A percentile compares a stretch with the other conserved stretches of the same genome.
Conservation (phyloP, 2,888 invertebrate genomes). For the Eristalinus sepulchralis region DNA sequence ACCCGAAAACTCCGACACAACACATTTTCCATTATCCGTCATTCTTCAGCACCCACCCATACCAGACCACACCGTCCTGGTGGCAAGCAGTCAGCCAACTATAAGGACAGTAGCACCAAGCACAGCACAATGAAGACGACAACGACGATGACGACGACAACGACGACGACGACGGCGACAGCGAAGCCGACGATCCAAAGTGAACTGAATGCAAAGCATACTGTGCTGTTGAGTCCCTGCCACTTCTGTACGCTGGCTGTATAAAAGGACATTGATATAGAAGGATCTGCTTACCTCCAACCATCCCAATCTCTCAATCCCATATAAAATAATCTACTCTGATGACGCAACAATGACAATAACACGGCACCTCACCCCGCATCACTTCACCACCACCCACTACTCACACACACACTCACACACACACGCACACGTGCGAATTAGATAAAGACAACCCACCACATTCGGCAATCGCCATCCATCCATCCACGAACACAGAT, state of each 20-base stretch:
- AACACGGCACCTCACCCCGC: slow-evolving; percentile 20
- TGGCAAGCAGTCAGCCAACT: slow-evolving; percentile 29
- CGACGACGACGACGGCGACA: slow-evolving; percentile 30
- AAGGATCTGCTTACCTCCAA: slow-evolving; percentile 52
- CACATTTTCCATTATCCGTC: slow-evolving; percentile 68
- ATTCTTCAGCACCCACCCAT: slow-evolving; percentile 35
- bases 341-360: slow-evolving; percentile 71
- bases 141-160: slow-evolving; percentile 34
- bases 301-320: slow-evolving; percentile 46
- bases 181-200: slow-evolving; percentile 47
- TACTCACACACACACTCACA: slow-evolving; percentile 29
- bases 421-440: slow-evolving; percentile 5
- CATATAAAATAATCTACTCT: slow-evolving; percentile 71
- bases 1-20: slow-evolving; percentile 24
- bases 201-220: slow-evolving; percentile 60
- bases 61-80: not conserved
- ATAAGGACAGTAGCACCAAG: slow-evolving; percentile 53
- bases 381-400: slow-evolving; percentile 20
- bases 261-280: slow-evolving; percentile 55
- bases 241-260: slow-evolving; percentile 29
- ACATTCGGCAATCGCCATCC: not conserved
- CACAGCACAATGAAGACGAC: slow-evolving; percentile 22
- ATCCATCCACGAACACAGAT: not conserved
- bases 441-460: not conserved
- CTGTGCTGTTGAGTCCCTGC: slow-evolving; percentile 41